Evolutionary conservation across 2,113 vertebrate genomes (phyloP), one percentile per base, ranked within the genome.

Genomic region (Piaya cayana): DNA sequence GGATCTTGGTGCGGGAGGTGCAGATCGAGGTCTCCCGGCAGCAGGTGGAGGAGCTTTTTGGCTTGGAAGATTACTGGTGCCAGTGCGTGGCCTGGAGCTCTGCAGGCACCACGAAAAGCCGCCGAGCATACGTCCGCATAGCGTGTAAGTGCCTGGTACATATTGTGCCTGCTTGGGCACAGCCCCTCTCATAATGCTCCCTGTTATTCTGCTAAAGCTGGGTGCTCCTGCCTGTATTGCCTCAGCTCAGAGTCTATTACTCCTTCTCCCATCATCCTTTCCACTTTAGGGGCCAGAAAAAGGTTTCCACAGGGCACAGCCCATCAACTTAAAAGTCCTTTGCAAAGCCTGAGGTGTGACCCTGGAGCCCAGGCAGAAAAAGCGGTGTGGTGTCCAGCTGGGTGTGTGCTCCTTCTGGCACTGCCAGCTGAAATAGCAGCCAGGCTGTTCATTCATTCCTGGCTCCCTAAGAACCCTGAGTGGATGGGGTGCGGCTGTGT

Each of bases 1-100:
- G 99, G 69, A 97, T 99, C 96, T 98, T 99, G 90, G 98, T 99
- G 76, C 97, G 98, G 50, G 99, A 99, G 95, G 99, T 99, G 91
- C 99, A 99, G 92, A 99, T 99, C 12, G 99, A 99, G 17, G 99
- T 99, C 60, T 99, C 99, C 2, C 97, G 99, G 90, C 99, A 99
- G 79, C 99, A 99, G 96, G 99, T 99, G 95, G 99, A 99, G 95
- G 99, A 99, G 84, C 98, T 99, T 43, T 99, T 99, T 5, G 99
- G 99, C 6, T 95, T 99, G 67, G 99, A 99, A 95, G 99, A 99
- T 91, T 99, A 99, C 97, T 99, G 99, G 99, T 99, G 99, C 95
- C 99, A 99, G 97, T 99, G 99, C 6, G 99, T 99, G 92, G 99
- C 99, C 84, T 99, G 99, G 99, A 99, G 99, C 97, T 99, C 99